Base-by-base conservation (phyloP, 1,140 invertebrate genomes). In the Caenorhabditis inopinata region DNA sequence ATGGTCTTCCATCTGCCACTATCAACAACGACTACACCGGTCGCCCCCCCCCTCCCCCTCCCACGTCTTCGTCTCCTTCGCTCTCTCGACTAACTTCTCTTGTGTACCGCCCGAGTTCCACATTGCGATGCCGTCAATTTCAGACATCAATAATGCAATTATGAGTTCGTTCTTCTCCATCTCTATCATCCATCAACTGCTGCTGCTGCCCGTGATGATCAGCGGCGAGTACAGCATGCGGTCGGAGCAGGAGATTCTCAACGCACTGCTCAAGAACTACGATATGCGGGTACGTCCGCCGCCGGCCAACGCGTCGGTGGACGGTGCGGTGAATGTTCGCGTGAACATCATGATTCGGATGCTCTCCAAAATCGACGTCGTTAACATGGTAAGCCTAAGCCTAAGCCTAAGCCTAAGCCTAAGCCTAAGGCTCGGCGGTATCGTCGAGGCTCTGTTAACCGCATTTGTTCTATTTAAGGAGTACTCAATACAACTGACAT, bases 301-400 rank as follows among this genome's bases (percentile, higher is more conserved):
- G 12, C 68, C 81, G 4, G 73, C 42, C 2, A 82, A 83, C 47
- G 3, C 83, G 9, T 58, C 82, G 82, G 75, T 23, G 25, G 45
- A 32, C 42, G 80, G 83, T 1, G 79, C 83, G 12, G 83, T 84
- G 9, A 77, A 78, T 51, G 83, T 84, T 32, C 58, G 53, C 2
- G 83, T 84, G 1, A 84, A 84, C 47, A 81, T 83, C 38, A 83
- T 84, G 83, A 83, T 84, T 47, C 58, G 83, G 21, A 84, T 84
- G 83, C 32, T 84, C 4, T 83, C 79, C 16, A 83, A 83, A 38
- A 84, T 84, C 38, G 82, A 84, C 48, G 83, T 83, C 4, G 82
- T 83, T 18, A 83, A 84, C 46, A 84, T 83, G 82, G 82, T 82
- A 29, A 78, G 80, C 51, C 48, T 76, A n/a, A n/a, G n/a, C n/a